Evolutionary conservation across 1,140 invertebrate species (phyloP).

Genomic region (Wasmannia auropunctata): DNA sequence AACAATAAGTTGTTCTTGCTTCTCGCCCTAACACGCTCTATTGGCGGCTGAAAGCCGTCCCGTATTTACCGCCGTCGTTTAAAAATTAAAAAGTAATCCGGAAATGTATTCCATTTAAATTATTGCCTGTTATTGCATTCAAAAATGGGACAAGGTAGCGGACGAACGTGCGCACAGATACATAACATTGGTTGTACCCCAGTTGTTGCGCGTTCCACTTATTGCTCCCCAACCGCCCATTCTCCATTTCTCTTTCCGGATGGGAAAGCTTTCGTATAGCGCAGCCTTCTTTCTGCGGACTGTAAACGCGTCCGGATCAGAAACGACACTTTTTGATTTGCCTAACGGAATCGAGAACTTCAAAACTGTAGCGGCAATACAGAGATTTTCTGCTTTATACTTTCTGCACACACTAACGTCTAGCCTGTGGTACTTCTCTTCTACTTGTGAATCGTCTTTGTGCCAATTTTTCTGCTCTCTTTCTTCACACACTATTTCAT

Average conservation of each 20-base stretch:
- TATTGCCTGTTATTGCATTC: neutral
- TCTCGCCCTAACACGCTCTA: neutral
- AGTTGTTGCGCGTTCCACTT: constrained; percentile 16
- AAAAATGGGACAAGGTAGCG: neutral
- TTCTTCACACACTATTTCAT: neutral
- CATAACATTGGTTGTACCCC: constrained; percentile 36
- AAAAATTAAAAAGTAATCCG: neutral
- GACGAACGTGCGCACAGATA: neutral
- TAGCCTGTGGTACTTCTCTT: neutral
- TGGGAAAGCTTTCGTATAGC: neutral
- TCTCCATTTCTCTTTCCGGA: constrained; percentile 18
- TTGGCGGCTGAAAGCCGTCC: neutral
- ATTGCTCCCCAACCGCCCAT: neutral
- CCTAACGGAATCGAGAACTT: neutral
- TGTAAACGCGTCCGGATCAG: neutral
- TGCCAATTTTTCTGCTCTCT: constrained; percentile 35
- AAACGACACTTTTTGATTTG: neutral
- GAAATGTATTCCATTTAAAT: neutral
- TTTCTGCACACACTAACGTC: neutral
- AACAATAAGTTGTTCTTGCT: neutral
- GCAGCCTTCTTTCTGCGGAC: neutral
- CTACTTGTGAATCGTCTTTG: neutral
- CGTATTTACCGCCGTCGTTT: neutral
- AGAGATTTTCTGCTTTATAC: neutral
- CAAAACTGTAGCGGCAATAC: neutral